Evolutionary conservation across 2,888 invertebrate species (phyloP).

Genomic region (Tiliacea aurago): DNA sequence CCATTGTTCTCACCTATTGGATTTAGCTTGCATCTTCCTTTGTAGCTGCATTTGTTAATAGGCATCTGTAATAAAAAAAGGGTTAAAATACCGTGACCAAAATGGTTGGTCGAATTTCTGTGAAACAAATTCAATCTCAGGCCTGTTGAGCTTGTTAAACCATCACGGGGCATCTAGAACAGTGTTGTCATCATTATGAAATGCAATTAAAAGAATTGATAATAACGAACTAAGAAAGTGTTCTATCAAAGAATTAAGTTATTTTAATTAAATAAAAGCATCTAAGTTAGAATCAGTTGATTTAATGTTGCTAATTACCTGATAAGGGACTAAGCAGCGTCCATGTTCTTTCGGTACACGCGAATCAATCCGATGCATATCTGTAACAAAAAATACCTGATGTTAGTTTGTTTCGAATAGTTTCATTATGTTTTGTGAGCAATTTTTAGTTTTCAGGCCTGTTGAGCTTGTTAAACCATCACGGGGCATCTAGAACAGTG

Average conservation of each 20-base stretch:
- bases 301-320: conserved; percentile 32
- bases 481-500: conserved; percentile 68
- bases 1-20: conserved; percentile 27
- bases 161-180: conserved; percentile 70
- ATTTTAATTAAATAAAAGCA: not conserved
- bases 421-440: not conserved
- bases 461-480: conserved; percentile 81
- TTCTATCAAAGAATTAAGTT: too few relatives aligned
- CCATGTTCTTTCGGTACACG: not conserved
- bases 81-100: not conserved
- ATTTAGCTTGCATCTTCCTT: not conserved
- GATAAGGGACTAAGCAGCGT: conserved; percentile 15
- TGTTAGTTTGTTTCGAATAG: not conserved
- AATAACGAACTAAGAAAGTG: too few relatives aligned
- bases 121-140: conserved; percentile 65
- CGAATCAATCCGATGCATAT: not conserved
- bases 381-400: conserved; percentile 25
- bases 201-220: not conserved
- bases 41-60: not conserved
- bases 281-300: not conserved
- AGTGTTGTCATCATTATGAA: conserved; percentile 70
- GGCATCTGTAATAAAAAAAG: conserved; percentile 13
- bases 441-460: conserved; percentile 77
- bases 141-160: conserved; percentile 84
- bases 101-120: not conserved